phyloP scores from a whole-genome alignment of 2,797 vertebrate genomes.

The Paguma larvata region DNA sequence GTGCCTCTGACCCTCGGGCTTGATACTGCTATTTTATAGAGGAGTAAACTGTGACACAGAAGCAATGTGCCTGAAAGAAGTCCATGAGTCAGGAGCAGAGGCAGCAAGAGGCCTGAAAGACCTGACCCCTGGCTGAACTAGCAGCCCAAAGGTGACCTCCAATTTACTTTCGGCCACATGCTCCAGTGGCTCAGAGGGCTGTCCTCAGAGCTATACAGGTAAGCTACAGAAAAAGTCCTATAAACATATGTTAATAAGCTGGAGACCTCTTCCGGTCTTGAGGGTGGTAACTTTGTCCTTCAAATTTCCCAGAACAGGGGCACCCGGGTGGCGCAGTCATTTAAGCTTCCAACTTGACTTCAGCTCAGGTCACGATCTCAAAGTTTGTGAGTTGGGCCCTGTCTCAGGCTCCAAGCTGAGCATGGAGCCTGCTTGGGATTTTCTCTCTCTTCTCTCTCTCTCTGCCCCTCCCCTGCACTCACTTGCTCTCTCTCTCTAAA shows the following conservation, averaged over 20 bases:
- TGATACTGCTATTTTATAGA: constrained; percentile 9
- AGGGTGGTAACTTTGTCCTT: background rate
- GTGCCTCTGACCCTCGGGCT: constrained; percentile 24
- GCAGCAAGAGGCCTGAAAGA: background rate
- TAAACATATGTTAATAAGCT: background rate
- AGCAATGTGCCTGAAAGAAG: background rate
- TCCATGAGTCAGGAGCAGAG: background rate
- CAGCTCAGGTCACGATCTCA: too few relatives aligned
- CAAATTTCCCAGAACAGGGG: background rate
- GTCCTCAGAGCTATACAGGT: background rate
- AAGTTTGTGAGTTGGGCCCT: too few relatives aligned
- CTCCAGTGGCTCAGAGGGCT: background rate
- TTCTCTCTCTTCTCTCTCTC: too few relatives aligned
- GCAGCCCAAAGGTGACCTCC: background rate
- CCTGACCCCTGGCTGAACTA: background rate
- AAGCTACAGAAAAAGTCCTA: background rate
- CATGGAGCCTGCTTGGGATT: too few relatives aligned
- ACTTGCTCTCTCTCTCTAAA: too few relatives aligned
- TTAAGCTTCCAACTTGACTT: background rate
- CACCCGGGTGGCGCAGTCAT: too few relatives aligned
- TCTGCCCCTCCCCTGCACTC: too few relatives aligned
- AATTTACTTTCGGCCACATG: background rate
- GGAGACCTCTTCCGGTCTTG: background rate
- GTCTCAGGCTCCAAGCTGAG: too few relatives aligned
- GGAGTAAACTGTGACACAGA: background rate